These are phyloP conservation scores for Chromis chromis DNA, from an alignment of 2,797 vertebrate species.

Conservation along the genomic window DNA sequence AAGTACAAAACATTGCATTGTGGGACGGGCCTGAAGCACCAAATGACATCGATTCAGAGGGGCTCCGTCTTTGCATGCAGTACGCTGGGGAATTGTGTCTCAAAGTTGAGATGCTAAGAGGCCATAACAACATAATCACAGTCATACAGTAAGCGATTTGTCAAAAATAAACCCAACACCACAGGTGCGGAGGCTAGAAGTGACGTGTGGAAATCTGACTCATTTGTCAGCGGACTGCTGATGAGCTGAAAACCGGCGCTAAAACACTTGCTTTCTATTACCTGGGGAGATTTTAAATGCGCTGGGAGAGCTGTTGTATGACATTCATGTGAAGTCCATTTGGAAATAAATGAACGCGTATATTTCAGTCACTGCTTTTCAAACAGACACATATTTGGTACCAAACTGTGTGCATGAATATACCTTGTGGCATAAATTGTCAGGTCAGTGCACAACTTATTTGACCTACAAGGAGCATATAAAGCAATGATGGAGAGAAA, in stretches of 20 bases:
- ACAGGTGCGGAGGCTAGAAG: slow-evolving; percentile 57
- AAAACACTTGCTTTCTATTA: slow-evolving; percentile 54
- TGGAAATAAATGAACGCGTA: slow-evolving; percentile 60
- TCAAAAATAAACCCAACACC: slow-evolving; percentile 53
- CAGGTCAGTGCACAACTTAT: slow-evolving; percentile 77
- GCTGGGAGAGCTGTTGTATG: slow-evolving; percentile 50
- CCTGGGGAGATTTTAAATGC: slow-evolving; percentile 63
- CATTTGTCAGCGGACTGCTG: slow-evolving; percentile 64
- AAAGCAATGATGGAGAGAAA: slow-evolving; percentile 68
- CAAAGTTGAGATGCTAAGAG: slow-evolving; percentile 58
- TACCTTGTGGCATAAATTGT: slow-evolving; percentile 71
- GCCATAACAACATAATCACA: slow-evolving; percentile 59
- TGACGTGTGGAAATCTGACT: slow-evolving; percentile 50
- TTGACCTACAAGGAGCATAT: slow-evolving; percentile 80
- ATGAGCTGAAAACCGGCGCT: slow-evolving; percentile 58
- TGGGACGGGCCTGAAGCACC: slow-evolving; percentile 46
- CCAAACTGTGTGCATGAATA: slow-evolving; percentile 63
- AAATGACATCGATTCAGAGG: slow-evolving; percentile 59
- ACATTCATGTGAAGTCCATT: slow-evolving; percentile 62
- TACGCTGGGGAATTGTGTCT: slow-evolving; percentile 36
- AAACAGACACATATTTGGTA: slow-evolving; percentile 47
- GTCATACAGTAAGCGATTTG: slow-evolving; percentile 46
- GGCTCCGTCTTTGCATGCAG: slow-evolving; percentile 43
- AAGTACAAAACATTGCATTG: slow-evolving; percentile 48
- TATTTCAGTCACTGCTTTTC: slow-evolving; percentile 45